These are phyloP conservation scores for Myiotriccus ornatus DNA, from an alignment of 2,797 vertebrate species.

Conservation along the genomic window DNA sequence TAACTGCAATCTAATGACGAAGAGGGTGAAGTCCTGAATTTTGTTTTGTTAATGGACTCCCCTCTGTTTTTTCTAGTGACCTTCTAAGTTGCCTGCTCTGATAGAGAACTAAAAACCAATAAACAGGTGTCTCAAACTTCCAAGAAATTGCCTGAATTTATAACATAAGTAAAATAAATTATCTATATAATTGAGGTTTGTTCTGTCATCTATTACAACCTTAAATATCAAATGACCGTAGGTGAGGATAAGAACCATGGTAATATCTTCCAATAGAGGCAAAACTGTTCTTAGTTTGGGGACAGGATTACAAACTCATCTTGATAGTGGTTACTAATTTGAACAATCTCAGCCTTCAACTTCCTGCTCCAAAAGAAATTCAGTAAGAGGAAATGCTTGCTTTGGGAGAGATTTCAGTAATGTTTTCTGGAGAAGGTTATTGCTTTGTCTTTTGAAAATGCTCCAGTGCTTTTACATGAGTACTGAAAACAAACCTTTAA, in stretches of 20 bases:
- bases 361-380: not conserved
- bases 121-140: not conserved
- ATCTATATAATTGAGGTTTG: not conserved
- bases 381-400: not conserved
- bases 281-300: not conserved
- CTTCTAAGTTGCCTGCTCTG: not conserved
- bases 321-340: not conserved
- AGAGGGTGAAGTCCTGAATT: not conserved
- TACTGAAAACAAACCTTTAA: not conserved
- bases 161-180: not conserved
- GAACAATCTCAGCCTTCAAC: not conserved
- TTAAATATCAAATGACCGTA: not conserved
- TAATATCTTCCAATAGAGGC: not conserved
- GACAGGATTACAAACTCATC: not conserved
- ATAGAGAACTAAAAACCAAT: not conserved
- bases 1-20: not conserved
- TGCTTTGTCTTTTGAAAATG: not conserved
- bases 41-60: not conserved
- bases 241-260: not conserved
- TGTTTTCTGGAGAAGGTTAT: not conserved
- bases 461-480: not conserved
- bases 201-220: not conserved
- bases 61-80: not conserved
- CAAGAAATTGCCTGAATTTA: not conserved
- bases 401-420: not conserved